phyloP scores from a whole-genome alignment of 2,888 invertebrate species.

The Labia minor region DNA sequence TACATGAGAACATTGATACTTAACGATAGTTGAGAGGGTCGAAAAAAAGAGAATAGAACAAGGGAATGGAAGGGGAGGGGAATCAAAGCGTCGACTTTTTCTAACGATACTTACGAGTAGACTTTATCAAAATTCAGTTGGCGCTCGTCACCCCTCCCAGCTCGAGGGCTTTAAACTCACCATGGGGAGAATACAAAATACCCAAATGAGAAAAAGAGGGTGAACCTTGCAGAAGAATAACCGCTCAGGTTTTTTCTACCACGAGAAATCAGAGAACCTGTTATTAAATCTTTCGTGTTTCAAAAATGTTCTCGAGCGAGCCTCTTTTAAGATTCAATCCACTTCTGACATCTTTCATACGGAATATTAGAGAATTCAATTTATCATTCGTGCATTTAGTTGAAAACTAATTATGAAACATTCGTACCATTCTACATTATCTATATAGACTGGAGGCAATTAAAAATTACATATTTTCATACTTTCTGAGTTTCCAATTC shows the following conservation, averaged over 20 bases:
- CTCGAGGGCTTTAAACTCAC: background rate
- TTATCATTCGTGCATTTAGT: no score
- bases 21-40: background rate
- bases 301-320: background rate
- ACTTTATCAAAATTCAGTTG: background rate
- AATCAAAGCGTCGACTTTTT: background rate
- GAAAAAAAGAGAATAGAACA: background rate
- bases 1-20: background rate
- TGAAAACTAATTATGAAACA: no score
- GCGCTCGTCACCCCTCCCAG: background rate
- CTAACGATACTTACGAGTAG: background rate
- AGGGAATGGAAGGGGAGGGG: background rate
- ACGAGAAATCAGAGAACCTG: background rate
- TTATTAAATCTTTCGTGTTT: background rate
- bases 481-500: no score
- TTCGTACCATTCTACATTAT: no score
- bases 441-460: no score
- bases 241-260: background rate
- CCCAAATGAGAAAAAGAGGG: conserved; percentile 13
- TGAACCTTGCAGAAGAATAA: background rate
- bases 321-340: no score
- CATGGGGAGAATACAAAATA: background rate
- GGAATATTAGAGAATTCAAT: no score
- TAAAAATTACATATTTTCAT: no score
- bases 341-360: no score